Evolutionary conservation across 2,888 invertebrate genomes (phyloP).

Genomic region (Mesoligia furuncula): DNA sequence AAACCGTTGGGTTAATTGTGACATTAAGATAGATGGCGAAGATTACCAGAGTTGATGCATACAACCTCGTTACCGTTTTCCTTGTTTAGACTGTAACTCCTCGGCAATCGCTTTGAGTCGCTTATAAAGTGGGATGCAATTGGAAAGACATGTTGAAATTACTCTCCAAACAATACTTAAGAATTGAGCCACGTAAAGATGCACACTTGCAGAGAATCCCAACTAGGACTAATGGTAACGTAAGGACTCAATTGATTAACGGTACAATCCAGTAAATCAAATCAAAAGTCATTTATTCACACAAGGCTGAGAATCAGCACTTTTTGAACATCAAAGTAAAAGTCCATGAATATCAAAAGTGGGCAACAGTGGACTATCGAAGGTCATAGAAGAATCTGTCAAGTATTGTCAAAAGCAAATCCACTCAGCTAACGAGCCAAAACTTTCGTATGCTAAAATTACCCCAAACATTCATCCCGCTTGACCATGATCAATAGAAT

Average conservation of each 20-base stretch:
- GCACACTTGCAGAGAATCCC: neutral
- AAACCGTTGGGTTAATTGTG: slow-evolving; percentile 50
- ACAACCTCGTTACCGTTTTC: slow-evolving; percentile 33
- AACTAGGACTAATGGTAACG: neutral
- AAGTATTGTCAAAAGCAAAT: slow-evolving; percentile 14
- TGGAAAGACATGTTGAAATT: slow-evolving; percentile 8
- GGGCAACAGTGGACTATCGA: neutral
- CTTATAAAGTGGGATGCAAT: slow-evolving; percentile 5
- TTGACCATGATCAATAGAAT: slow-evolving; percentile 75
- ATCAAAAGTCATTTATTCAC: neutral
- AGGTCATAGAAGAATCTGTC: neutral
- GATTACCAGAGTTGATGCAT: slow-evolving; percentile 36
- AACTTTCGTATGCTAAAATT: slow-evolving; percentile 45
- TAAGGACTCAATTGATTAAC: neutral
- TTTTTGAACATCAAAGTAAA: neutral
- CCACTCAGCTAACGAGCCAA: slow-evolving; percentile 6
- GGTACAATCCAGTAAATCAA: neutral
- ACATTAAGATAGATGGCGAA: slow-evolving; percentile 47
- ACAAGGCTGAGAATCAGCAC: neutral
- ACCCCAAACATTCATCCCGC: slow-evolving; percentile 58
- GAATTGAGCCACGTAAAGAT: neutral
- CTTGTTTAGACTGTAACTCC: slow-evolving; percentile 42
- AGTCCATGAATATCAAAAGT: neutral
- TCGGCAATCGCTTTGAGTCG: slow-evolving; percentile 24
- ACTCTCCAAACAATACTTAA: slow-evolving; percentile 5